Conservation (phyloP, 2,113 vertebrate genomes). For the Crypturellus undulatus region DNA sequence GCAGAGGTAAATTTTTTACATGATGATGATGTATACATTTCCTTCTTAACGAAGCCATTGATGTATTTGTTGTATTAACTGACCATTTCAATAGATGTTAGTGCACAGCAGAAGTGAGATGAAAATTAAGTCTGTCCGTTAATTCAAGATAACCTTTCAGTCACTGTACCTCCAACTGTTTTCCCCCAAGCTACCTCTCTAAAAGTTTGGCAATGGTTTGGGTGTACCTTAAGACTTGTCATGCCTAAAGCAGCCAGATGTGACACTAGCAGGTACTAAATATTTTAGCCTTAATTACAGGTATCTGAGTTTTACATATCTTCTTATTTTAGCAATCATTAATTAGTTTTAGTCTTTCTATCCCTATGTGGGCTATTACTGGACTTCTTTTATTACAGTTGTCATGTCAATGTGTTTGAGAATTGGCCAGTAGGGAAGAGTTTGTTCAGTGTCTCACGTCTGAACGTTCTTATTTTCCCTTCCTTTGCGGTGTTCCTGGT, state of each 20-base stretch:
- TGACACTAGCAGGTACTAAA: not conserved
- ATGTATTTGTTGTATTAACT: constrained; percentile 39
- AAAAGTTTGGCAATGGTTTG: not conserved
- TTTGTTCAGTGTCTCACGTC: not conserved
- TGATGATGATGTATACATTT: constrained; percentile 23
- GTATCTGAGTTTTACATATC: not conserved
- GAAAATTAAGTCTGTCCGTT: not conserved
- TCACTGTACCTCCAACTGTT: not conserved
- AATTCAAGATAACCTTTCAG: not conserved
- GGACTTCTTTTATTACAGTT: not conserved
- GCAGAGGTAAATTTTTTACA: constrained; percentile 88
- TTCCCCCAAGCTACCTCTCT: not conserved
- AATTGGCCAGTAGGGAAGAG: not conserved
- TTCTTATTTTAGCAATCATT: not conserved
- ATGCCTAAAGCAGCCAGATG: not conserved
- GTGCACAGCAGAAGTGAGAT: not conserved
- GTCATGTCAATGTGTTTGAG: not conserved
- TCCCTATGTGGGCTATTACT: not conserved
- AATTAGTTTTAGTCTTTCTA: not conserved
- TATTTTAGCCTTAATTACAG: not conserved
- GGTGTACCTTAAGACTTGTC: not conserved
- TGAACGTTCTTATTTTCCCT: not conserved
- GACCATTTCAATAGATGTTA: constrained; percentile 31
- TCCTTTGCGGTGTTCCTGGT: not conserved
- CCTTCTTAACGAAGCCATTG: constrained; percentile 26